Conservation (phyloP, 2,888 invertebrate genomes). For the Erebia epiphron region DNA sequence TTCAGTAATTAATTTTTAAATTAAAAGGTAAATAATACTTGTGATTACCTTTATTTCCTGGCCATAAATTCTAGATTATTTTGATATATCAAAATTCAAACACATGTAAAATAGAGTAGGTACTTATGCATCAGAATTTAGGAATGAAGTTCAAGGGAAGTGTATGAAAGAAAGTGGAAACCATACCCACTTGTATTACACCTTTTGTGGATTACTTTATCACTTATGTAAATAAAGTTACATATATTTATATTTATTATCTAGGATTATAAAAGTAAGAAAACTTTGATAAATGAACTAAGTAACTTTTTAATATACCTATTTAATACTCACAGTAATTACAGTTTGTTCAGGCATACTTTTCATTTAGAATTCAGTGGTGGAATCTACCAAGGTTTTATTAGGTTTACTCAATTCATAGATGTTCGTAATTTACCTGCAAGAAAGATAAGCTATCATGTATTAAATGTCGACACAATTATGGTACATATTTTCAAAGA, state of each 20-base stretch:
- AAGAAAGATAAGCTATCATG: neutral
- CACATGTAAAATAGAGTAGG: no score
- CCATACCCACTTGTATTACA: neutral
- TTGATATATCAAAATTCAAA: no score
- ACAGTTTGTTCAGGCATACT: conserved; percentile 12
- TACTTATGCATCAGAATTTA: neutral
- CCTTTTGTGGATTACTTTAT: neutral
- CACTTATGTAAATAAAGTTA: neutral
- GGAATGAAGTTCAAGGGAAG: neutral
- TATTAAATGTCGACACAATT: neutral
- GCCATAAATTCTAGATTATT: no score
- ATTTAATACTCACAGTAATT: neutral
- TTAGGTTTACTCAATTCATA: neutral
- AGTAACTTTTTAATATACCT: no score
- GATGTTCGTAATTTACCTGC: neutral
- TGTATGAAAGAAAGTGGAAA: no score
- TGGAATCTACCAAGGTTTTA: neutral
- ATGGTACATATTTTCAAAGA: no score
- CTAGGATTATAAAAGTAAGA: no score
- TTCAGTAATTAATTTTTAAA: no score
- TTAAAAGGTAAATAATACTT: no score
- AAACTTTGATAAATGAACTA: no score
- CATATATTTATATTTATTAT: no score
- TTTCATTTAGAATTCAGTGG: neutral
- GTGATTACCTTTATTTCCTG: no score